Evolutionary conservation across 2,113 vertebrate species (phyloP).

Genomic region (Poeciliopsis turrubarensis): DNA sequence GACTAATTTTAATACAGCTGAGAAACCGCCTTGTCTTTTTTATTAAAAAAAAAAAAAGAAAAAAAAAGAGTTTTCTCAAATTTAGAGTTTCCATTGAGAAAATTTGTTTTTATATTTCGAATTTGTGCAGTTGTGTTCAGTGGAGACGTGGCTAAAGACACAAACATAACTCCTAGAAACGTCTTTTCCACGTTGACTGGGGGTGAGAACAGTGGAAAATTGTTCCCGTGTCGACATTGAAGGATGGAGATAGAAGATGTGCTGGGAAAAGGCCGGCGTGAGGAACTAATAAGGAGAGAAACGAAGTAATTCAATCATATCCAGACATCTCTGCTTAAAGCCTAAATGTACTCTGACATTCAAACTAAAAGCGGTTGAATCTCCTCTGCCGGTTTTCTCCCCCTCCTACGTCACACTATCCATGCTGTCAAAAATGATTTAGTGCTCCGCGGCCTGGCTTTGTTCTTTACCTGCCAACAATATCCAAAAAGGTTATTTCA

Average conservation of each 20-base stretch:
- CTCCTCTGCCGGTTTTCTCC: slow-evolving; percentile 34
- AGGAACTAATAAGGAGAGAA: slow-evolving; percentile 35
- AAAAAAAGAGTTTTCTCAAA: too few species aligned
- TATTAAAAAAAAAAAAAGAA: too few species aligned
- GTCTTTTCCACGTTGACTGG: slow-evolving; percentile 9
- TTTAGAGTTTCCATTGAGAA: too few species aligned
- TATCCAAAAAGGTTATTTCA: slow-evolving; percentile 42
- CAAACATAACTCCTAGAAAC: not conserved
- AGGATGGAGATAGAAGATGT: slow-evolving; percentile 1
- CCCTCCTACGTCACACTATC: slow-evolving; percentile 30
- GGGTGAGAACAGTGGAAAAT: not conserved
- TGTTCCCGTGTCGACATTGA: not conserved
- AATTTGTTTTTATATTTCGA: too few species aligned
- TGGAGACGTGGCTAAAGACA: too few species aligned
- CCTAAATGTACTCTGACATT: slow-evolving; percentile 37
- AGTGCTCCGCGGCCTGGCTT: slow-evolving; percentile 35
- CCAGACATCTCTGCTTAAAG: slow-evolving; percentile 42
- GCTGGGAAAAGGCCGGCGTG: slow-evolving; percentile 7
- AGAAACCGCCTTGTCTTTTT: too few species aligned
- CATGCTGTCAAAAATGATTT: slow-evolving; percentile 63
- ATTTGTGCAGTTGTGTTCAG: too few species aligned
- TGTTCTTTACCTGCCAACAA: slow-evolving; percentile 27
- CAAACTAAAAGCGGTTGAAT: slow-evolving; percentile 36
- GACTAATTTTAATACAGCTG: too few species aligned
- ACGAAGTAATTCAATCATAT: slow-evolving; percentile 29